Evolutionary conservation across 2,113 vertebrate species (phyloP).

Genomic region (Mesembrinibis cayennensis): DNA sequence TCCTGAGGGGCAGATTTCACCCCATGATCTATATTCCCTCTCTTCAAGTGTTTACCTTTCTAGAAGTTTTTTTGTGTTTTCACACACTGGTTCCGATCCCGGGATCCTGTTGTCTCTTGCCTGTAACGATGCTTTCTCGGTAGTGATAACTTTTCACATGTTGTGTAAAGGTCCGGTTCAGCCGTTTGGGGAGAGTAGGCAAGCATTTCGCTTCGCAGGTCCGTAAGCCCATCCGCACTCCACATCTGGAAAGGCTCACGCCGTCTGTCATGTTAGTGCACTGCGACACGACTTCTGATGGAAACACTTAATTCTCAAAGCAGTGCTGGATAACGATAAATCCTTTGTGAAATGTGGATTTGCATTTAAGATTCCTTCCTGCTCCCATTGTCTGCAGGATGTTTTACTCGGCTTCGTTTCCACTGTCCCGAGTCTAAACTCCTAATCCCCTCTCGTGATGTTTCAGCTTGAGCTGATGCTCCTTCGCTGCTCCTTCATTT

Average conservation of each 20-base stretch:
- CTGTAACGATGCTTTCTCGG: fast-evolving
- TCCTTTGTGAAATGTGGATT: slow-evolving; percentile 50
- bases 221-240: not conserved
- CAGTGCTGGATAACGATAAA: not conserved
- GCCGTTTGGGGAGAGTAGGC: not conserved
- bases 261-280: not conserved
- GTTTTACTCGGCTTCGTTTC: slow-evolving; percentile 1
- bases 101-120: not conserved
- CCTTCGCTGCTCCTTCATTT: not conserved
- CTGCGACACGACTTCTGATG: slow-evolving; percentile 32
- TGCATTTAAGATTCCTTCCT: slow-evolving; percentile 45
- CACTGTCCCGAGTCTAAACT: not conserved
- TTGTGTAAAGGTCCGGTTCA: not conserved
- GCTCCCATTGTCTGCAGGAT: not conserved
- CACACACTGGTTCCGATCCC: not conserved
- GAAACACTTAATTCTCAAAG: slow-evolving; percentile 64
- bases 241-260: slow-evolving; percentile 59
- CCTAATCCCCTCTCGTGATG: not conserved
- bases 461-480: slow-evolving; percentile 3
- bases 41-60: not conserved
- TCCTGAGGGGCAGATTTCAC: not conserved
- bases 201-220: not conserved
- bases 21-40: not conserved
- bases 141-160: not conserved
- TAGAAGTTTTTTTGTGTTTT: not conserved